phyloP scores from a whole-genome alignment of 2,113 vertebrate genomes.

The Phylloscopus trochilus region DNA sequence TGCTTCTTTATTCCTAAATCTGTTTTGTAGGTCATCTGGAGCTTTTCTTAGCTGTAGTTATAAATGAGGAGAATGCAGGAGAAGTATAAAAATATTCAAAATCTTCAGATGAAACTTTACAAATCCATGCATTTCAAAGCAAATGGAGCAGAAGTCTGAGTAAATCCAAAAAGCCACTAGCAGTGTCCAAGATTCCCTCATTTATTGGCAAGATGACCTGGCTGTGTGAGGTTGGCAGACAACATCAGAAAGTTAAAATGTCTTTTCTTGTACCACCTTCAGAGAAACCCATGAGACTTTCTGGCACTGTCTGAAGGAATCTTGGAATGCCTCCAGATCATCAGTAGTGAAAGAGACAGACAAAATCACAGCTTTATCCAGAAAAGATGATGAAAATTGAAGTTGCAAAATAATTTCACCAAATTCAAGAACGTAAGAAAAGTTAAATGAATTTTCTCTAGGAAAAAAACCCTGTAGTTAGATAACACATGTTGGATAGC shows the following conservation, averaged over 20 bases:
- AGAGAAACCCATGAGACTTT: constrained; percentile 4
- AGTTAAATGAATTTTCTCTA: not conserved
- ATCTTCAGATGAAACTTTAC: not conserved
- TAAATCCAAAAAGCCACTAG: constrained; percentile 18
- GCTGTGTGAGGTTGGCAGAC: constrained; percentile 19
- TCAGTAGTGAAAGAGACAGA: not conserved
- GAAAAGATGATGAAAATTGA: not conserved
- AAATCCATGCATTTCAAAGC: constrained; percentile 26
- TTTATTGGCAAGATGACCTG: constrained; percentile 39
- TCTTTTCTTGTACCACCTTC: constrained; percentile 42
- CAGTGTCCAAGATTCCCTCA: constrained; percentile 35
- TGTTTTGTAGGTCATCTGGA: not conserved
- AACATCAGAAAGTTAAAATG: constrained; percentile 36
- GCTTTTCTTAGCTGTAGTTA: not conserved
- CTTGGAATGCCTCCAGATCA: not conserved
- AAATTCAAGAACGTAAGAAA: not conserved
- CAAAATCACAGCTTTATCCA: not conserved
- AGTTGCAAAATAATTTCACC: not conserved
- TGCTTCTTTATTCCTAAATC: not conserved
- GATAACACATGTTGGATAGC: not conserved
- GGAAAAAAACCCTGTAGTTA: not conserved
- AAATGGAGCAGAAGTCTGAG: not conserved
- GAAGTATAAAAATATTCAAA: not conserved
- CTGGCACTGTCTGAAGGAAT: not conserved
- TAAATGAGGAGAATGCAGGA: not conserved